Evolutionary conservation across 1,140 invertebrate species (phyloP).

Genomic region (Penaeus chinensis): DNA sequence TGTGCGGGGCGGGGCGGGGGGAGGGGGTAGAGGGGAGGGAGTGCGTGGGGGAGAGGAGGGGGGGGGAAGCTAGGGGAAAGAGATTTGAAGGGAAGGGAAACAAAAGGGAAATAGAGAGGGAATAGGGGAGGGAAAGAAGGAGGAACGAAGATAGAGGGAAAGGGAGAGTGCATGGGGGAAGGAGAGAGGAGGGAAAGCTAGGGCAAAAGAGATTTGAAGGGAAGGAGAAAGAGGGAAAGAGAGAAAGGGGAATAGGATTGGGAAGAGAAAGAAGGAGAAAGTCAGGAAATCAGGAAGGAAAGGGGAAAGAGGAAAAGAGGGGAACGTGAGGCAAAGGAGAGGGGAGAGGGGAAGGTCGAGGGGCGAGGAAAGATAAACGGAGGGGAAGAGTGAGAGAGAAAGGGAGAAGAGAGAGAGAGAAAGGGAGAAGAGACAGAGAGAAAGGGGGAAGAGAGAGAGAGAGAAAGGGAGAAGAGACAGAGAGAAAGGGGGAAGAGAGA

Average conservation of each 20-base stretch:
- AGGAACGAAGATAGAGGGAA: no score
- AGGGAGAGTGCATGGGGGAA: no score
- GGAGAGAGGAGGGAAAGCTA: background rate
- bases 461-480: background rate
- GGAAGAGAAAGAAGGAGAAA: background rate
- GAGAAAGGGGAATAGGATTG: background rate
- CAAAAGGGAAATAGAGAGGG: no score
- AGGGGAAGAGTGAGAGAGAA: background rate
- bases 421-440: background rate
- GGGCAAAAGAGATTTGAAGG: background rate
- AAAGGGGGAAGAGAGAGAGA: background rate
- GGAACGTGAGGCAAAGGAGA: background rate
- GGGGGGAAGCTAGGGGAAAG: no score
- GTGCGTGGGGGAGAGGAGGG: no score
- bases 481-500: background rate
- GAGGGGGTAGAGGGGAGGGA: no score
- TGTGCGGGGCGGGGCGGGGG: no score
- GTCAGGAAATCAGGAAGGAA: background rate
- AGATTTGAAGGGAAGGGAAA: no score
- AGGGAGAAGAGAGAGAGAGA: background rate
- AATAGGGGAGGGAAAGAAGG: no score
- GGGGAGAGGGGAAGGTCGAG: background rate
- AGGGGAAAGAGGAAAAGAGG: background rate
- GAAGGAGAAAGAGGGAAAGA: constrained; percentile 11
- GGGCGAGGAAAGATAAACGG: background rate